Percentiles rank a stretch among this genome's conserved stretches.
Conservation (phyloP, 2,113 vertebrate genomes). For the Acanthochromis polyacanthus region DNA sequence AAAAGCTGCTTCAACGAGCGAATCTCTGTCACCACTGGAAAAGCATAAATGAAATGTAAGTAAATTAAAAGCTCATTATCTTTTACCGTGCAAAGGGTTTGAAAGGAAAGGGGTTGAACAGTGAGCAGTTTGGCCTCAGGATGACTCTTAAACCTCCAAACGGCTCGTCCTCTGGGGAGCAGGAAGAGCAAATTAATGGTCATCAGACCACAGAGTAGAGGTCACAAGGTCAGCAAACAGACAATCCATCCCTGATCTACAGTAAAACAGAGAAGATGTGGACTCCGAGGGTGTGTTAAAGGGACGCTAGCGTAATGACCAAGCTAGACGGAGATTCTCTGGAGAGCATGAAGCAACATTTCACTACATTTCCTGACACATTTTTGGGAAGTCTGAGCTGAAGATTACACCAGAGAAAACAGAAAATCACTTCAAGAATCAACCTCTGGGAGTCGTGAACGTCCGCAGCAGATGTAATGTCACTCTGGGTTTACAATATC, state of each 20-base stretch:
- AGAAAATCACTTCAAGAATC: too few relatives aligned
- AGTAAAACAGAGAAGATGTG: not conserved
- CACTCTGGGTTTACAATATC: not conserved
- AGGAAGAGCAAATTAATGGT: slow-evolving; percentile 10
- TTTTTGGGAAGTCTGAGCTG: not conserved
- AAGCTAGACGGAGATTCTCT: not conserved
- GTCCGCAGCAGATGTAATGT: not conserved
- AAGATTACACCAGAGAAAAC: too few relatives aligned
- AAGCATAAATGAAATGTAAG: too few relatives aligned
- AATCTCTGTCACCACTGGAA: too few relatives aligned
- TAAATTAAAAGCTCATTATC: not conserved
- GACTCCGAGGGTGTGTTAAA: not conserved
- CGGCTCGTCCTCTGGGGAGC: not conserved
- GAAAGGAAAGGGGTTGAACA: not conserved
- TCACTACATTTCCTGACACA: not conserved
- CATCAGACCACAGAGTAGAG: not conserved
- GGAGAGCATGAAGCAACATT: not conserved
- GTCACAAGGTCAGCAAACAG: not conserved
- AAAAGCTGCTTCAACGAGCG: too few relatives aligned
- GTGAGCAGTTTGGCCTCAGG: not conserved
- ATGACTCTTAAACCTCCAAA: not conserved
- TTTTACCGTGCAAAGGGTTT: not conserved
- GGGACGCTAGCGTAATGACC: not conserved
- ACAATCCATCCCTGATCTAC: not conserved
- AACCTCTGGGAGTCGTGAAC: too few relatives aligned